Conservation (phyloP, 2,113 vertebrate genomes). For the Noturus placidus region DNA sequence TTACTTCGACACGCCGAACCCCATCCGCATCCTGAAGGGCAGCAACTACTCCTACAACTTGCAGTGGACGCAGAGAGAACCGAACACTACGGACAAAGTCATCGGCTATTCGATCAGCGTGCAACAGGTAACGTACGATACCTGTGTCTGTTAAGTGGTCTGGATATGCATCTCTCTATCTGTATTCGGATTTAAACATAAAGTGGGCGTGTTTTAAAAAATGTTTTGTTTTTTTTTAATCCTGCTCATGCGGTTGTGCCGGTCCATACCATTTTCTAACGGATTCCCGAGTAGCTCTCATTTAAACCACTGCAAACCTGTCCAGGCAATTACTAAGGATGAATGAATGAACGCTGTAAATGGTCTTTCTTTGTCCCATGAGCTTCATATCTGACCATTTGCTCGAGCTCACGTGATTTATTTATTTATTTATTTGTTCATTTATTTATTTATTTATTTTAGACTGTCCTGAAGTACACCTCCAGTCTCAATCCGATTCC, state of each 20-base stretch:
- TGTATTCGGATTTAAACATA: neutral
- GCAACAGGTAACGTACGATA: constrained; percentile 75
- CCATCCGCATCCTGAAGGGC: constrained; percentile 86
- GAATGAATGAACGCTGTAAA: neutral
- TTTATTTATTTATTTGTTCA: no score
- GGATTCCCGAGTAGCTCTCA: neutral
- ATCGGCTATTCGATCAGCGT: constrained; percentile 88
- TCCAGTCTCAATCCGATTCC: neutral
- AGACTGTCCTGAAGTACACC: neutral
- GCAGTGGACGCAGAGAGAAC: constrained; percentile 98
- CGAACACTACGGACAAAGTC: constrained; percentile 84
- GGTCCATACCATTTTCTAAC: neutral
- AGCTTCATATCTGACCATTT: neutral
- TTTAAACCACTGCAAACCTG: neutral
- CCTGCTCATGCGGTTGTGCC: no score
- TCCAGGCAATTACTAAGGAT: neutral
- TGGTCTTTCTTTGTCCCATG: neutral
- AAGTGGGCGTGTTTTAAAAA: neutral
- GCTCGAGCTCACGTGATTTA: no score
- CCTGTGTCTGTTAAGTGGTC: neutral
- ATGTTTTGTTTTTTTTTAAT: no score
- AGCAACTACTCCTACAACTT: constrained; percentile 94
- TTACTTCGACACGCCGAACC: constrained; percentile 96
- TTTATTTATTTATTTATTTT: no score
- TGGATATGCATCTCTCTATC: neutral